phyloP scores from a whole-genome alignment of 1,140 invertebrate species.

The Dendroctonus valens region DNA sequence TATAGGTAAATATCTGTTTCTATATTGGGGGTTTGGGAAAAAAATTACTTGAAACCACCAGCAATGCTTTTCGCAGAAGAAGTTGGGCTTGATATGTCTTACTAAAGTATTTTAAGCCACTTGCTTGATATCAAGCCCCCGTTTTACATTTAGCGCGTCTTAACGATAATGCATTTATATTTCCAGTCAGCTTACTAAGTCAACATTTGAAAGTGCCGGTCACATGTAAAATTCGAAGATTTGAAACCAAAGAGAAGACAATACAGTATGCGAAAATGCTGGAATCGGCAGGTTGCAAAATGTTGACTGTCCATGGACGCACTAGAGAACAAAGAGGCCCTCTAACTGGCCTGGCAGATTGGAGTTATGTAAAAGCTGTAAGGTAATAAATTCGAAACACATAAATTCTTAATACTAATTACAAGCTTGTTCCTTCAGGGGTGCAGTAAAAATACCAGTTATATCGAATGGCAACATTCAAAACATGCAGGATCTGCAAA shows the following conservation, averaged over 20 bases:
- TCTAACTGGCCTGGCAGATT: slow-evolving; percentile 91
- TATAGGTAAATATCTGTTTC: slow-evolving; percentile 65
- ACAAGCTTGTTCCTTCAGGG: slow-evolving; percentile 54
- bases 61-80: no score
- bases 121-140: neutral
- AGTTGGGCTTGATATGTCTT: no score
- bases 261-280: slow-evolving; percentile 92
- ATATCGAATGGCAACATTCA: slow-evolving; percentile 99
- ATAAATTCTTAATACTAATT: neutral
- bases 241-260: slow-evolving; percentile 84
- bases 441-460: slow-evolving; percentile 86
- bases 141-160: slow-evolving; percentile 7
- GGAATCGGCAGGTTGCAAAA: slow-evolving; percentile 86
- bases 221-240: slow-evolving; percentile 94
- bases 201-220: slow-evolving; percentile 78
- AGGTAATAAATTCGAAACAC: slow-evolving; percentile 58
- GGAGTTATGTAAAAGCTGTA: slow-evolving; percentile 90
- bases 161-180: neutral
- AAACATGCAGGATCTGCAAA: slow-evolving; percentile 80
- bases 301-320: slow-evolving; percentile 94
- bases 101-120: neutral
- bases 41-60: no score
- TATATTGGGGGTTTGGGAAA: no score
- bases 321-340: slow-evolving; percentile 95
- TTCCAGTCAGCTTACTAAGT: slow-evolving; percentile 65